phyloP scores from a whole-genome alignment of 2,888 invertebrate species.

The Orthonychiurus folsomi region DNA sequence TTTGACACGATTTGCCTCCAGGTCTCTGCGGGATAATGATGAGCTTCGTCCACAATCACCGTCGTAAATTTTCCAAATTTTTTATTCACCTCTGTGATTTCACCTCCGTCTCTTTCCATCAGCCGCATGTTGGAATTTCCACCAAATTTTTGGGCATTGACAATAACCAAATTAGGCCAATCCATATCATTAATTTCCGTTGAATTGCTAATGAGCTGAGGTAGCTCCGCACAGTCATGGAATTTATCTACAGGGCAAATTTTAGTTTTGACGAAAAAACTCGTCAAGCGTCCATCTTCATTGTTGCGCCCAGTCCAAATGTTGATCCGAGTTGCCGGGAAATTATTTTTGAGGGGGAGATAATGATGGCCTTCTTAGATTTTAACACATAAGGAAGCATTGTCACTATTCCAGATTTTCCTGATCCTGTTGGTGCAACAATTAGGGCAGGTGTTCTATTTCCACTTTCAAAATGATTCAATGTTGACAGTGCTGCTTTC shows the following conservation, averaged over 20 bases:
- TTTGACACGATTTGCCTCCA: conserved; percentile 13
- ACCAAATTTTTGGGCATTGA: conserved; percentile 22
- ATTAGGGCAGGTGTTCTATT: conserved; percentile 14
- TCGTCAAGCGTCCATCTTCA: too few species aligned
- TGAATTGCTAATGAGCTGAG: not conserved
- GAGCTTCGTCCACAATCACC: conserved; percentile 22
- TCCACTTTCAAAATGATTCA: not conserved
- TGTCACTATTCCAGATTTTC: conserved; percentile 21
- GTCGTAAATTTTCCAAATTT: conserved; percentile 13
- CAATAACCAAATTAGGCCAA: conserved; percentile 13
- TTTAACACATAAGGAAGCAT: conserved; percentile 18
- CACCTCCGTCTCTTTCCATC: not conserved
- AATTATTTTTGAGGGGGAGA: conserved; percentile 17
- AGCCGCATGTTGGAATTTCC: conserved; percentile 12
- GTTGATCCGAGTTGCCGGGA: conserved; percentile 10
- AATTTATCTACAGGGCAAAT: not conserved
- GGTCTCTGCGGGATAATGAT: conserved; percentile 22
- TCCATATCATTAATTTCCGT: conserved; percentile 1
- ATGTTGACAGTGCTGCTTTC: not conserved
- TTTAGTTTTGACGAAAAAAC: conserved; percentile 1
- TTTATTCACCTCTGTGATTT: conserved; percentile 1
- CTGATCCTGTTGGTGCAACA: conserved; percentile 19
- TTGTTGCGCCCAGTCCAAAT: conserved; percentile 11
- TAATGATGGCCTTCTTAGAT: conserved; percentile 14
- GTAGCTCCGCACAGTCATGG: not conserved